Conservation (phyloP, 2,113 vertebrate genomes). For the Etheostoma spectabile region DNA sequence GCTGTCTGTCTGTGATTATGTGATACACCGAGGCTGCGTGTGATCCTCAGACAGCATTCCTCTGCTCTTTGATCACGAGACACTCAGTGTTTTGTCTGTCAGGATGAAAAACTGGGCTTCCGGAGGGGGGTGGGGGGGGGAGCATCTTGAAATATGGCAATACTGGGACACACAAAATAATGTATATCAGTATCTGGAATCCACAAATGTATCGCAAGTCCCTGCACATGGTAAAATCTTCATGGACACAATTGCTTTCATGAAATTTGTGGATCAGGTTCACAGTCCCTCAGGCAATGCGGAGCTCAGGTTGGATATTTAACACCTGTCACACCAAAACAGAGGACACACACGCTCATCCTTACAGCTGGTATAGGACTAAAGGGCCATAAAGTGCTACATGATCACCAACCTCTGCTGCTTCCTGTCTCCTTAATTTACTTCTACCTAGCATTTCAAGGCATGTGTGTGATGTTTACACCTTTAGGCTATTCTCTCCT, state of each 20-base stretch:
- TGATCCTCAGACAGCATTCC: conserved; percentile 52
- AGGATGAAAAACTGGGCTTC: conserved; percentile 49
- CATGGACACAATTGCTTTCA: conserved; percentile 1
- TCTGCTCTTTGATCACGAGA: conserved; percentile 64
- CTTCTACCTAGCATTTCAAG: conserved; percentile 3
- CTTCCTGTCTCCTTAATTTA: conserved; percentile 22
- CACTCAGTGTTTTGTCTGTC: conserved; percentile 63
- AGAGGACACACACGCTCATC: conserved; percentile 27
- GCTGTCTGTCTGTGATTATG: conserved; percentile 58
- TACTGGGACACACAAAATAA: conserved; percentile 13
- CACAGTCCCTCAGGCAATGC: conserved; percentile 27
- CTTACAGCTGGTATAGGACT: conserved; percentile 3
- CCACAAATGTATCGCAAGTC: not conserved
- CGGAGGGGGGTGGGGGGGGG: not conserved
- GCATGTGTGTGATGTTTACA: not conserved
- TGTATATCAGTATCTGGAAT: not conserved
- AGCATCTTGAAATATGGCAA: not conserved
- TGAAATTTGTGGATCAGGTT: conserved; percentile 33
- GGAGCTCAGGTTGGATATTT: conserved; percentile 35
- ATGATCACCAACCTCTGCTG: not conserved
- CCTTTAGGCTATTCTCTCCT: conserved; percentile 22
- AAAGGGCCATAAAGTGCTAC: not conserved
- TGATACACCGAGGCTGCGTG: conserved; percentile 46
- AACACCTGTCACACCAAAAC: conserved; percentile 44
- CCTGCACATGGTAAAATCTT: not conserved